Evolutionary conservation across 1,140 invertebrate genomes (phyloP).

Genomic region (Procambarus clarkii): DNA sequence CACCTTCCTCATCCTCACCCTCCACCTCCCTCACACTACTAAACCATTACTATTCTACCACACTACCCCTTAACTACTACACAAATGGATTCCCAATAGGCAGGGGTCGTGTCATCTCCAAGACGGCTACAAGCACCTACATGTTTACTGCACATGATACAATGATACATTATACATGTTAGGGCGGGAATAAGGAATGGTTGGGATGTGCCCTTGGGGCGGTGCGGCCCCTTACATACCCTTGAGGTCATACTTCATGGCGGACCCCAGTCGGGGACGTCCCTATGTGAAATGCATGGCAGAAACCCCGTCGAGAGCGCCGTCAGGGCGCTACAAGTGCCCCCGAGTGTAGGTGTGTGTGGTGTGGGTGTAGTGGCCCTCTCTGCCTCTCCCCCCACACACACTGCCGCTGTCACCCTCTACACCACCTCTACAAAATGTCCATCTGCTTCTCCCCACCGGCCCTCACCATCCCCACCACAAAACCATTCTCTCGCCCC

Average conservation of each 20-base stretch:
- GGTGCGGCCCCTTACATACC: constrained; percentile 58
- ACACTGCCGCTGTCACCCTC: constrained; percentile 52
- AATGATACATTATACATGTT: constrained; percentile 26
- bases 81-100: too few relatives aligned
- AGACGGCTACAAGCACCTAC: background rate
- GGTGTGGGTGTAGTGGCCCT: constrained; percentile 11
- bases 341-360: background rate
- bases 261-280: constrained; percentile 46
- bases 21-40: constrained; percentile 46
- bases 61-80: background rate
- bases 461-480: constrained; percentile 12
- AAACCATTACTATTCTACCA: constrained; percentile 42
- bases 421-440: constrained; percentile 62
- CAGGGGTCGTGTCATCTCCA: background rate
- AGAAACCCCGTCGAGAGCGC: background rate
- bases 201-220: constrained; percentile 47
- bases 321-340: background rate
- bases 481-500: too few relatives aligned
- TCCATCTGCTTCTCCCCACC: constrained; percentile 60
- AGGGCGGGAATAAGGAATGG: constrained; percentile 38
- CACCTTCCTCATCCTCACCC: constrained; percentile 38
- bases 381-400: constrained; percentile 24
- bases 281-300: constrained; percentile 30
- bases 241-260: constrained; percentile 63
- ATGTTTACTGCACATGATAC: background rate